Conservation (phyloP, 2,888 invertebrate species). For the Melanophora roralis region DNA sequence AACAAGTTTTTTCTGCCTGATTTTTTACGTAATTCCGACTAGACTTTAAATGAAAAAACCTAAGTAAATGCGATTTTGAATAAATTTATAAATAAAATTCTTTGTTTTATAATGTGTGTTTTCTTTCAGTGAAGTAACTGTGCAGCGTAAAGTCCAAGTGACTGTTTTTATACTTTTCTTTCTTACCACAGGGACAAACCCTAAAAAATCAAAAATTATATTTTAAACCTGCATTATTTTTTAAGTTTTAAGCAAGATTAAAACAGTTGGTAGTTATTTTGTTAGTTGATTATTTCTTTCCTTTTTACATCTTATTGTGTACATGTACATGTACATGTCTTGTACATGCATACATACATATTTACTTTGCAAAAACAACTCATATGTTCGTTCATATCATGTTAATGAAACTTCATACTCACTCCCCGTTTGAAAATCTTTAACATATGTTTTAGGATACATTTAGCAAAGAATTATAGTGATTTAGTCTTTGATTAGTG, state of each 20-base stretch:
- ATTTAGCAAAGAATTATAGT: background rate
- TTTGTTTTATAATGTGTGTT: too few species aligned
- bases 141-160: background rate
- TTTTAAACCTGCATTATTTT: constrained; percentile 27
- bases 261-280: constrained; percentile 22
- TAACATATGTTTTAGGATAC: background rate
- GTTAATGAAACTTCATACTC: constrained; percentile 31
- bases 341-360: too few species aligned
- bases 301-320: too few species aligned
- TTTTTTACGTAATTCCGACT: too few species aligned
- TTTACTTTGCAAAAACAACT: background rate
- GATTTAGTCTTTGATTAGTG: background rate
- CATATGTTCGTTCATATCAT: background rate
- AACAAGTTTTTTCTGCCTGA: too few species aligned
- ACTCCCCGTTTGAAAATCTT: background rate
- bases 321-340: too few species aligned
- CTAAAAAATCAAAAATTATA: background rate
- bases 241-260: constrained; percentile 56
- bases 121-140: background rate
- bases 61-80: too few species aligned
- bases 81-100: too few species aligned
- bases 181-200: constrained; percentile 1
- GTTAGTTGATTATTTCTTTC: background rate
- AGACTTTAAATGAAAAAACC: too few species aligned
- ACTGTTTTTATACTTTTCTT: background rate